Evolutionary conservation across 1,140 invertebrate genomes (phyloP), one percentile per base, ranked within the genome.

Genomic region (Antheraea pernyi): DNA sequence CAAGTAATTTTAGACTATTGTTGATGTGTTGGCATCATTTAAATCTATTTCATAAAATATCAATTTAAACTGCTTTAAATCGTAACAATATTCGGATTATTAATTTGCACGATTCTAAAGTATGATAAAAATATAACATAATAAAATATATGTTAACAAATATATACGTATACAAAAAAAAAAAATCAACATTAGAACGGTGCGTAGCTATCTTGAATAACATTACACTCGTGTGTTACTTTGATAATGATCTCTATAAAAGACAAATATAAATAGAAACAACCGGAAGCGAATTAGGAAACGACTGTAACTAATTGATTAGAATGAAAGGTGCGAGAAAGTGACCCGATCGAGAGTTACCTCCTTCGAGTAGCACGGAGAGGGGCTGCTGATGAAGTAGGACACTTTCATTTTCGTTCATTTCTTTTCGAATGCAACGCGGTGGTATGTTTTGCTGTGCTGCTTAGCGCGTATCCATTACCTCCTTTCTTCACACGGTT

Each of bases 321-420:
- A 83, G 81, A 82, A 84, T 83, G 83, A 86, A 87, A 87, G 83
- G 74, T 72, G 73, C 85, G 84, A 89, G 89, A 91, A 91, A 91
- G 89, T 83, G 65, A 59, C 64, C 64, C 64, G 18, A 22, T 61
- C 64, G 74, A 46, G 46, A 13, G 46, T n/a, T 42, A 53, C 16
- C 46, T 53, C 46, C 46, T 53, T 13, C 46, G 46, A 53, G 46
- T 53, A 53, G 65, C 63, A 73, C 42, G 77, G 74, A 68, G 78
- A 74, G 80, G 79, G 80, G 76, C 60, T 53, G 65, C 70, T 67
- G 74, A 68, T 67, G 70, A 86, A 85, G 81, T 90, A 71, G 89
- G 89, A 78, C 87, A 91, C 89, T 91, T 90, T 91, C 89, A 88
- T 89, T 91, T 91, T 91, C 89, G 83, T 90, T 89, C 86, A 88